A percentile compares a stretch with the other conserved stretches of the same genome.
phyloP scores from a whole-genome alignment of 92 coral and sea anemone species.

The Desmophyllum pertusum region DNA sequence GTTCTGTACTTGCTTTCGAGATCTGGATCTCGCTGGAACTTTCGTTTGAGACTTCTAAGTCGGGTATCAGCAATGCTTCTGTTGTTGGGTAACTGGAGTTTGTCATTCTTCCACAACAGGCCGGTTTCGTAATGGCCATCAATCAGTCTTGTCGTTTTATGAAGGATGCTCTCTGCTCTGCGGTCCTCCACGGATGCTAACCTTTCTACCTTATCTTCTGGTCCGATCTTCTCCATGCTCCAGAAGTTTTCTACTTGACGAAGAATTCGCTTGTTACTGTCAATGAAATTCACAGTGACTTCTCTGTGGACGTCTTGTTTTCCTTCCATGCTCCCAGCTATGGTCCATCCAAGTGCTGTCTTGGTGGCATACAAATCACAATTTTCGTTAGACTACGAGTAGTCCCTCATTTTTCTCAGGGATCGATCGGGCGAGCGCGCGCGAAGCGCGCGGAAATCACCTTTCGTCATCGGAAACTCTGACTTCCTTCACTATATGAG shows the following conservation, averaged over 20 bases:
- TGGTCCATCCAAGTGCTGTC: conserved; percentile 47
- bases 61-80: conserved; percentile 22
- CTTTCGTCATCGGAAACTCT: too few relatives aligned
- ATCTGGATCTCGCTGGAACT: conserved; percentile 12
- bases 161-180: conserved; percentile 19
- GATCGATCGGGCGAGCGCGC: too few relatives aligned
- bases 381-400: background rate
- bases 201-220: background rate
- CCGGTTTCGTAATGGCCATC: conserved; percentile 39
- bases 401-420: too few relatives aligned
- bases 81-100: conserved; percentile 25
- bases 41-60: conserved; percentile 10
- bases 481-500: conserved; percentile 39
- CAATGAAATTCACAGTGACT: conserved; percentile 26
- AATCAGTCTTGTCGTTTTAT: background rate
- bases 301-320: background rate
- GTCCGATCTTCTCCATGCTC: conserved; percentile 30
- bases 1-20: conserved; percentile 1
- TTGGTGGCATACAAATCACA: conserved; percentile 33
- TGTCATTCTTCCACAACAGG: conserved; percentile 13
- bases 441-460: too few relatives aligned
- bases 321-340: conserved; percentile 20
- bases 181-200: conserved; percentile 30
- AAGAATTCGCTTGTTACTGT: background rate
- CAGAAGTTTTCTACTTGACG: conserved; percentile 25